Evolutionary conservation across 2,888 invertebrate genomes (phyloP), one percentile per base, ranked within the genome.

Genomic region (Argyresthia goedartella): DNA sequence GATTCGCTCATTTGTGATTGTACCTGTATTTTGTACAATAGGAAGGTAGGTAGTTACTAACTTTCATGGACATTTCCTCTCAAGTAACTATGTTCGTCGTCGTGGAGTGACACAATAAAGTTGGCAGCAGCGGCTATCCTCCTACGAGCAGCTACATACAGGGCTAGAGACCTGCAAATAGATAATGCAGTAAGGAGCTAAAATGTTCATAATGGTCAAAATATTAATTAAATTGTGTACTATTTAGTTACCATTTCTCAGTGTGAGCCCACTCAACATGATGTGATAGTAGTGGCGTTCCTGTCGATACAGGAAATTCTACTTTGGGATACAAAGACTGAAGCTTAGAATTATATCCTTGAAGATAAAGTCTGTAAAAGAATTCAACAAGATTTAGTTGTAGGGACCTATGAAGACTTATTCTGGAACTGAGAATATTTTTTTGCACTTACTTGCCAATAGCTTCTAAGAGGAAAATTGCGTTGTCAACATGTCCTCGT

Each of bases 221-320:
- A 39, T 39, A 39, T 3, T 39, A 39, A 39, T 39, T 25, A 4
- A 25, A 25, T 25, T 2, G 3, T 25, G 2, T 42, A 14, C 6
- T n/a, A 13, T 47, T n/a, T n/a, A n/a, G 59, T 60, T 65, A 81
- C 92, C 93, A 93, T 56, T 89, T 88, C 51, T 90, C 89, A 4
- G 81, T 75, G 62, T 97, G 96, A 57, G 94, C 93, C 96, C 96
- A 97, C 58, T 89, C 88, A 11, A 97, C 88, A 13, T 93, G 75
- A 4, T 95, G 91, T 0, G 94, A 91, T 46, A 97, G 87, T 85
- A 92, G 91, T 0, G 94, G 92, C 0, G 97, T 97, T 34, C 93
- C 92, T 8, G 91, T 87, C 1, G 94, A 92, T 0, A 96, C 96
- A 0, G 96, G 97, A 63, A 90, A 94, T 46, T 90, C 65, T 0